A percentile compares a stretch with the other conserved stretches of the same genome.
Evolutionary conservation across 2,888 invertebrate genomes (phyloP).

Genomic region (Cantharis flavilabris): DNA sequence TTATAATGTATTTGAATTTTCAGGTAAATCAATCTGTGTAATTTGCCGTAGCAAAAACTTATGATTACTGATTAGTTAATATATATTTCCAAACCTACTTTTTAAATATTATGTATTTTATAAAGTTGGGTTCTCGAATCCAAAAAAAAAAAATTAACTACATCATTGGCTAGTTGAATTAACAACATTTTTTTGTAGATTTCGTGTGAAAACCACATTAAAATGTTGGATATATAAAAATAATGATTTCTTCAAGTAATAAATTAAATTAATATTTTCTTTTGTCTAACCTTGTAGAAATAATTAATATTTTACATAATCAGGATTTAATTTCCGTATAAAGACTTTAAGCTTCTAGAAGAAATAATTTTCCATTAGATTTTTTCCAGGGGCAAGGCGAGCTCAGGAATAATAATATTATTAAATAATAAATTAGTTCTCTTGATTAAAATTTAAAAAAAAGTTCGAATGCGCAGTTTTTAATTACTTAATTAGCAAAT

Average conservation of each 20-base stretch:
- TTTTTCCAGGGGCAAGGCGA: not conserved
- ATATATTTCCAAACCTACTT: not conserved
- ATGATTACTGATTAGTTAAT: not conserved
- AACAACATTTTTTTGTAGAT: not conserved
- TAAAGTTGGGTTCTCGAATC: too few species aligned
- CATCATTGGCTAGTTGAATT: too few species aligned
- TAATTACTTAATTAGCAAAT: too few species aligned
- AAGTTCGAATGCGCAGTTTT: too few species aligned
- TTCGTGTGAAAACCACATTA: not conserved
- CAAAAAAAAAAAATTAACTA: not conserved
- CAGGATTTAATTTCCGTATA: not conserved
- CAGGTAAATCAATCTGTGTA: not conserved
- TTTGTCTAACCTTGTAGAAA: not conserved
- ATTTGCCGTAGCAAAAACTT: not conserved
- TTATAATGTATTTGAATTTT: not conserved
- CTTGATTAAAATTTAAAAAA: too few species aligned
- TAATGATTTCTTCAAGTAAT: not conserved
- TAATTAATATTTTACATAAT: not conserved
- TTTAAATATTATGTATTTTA: not conserved
- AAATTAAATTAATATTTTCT: not conserved
- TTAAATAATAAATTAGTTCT: too few species aligned
- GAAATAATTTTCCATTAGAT: not conserved
- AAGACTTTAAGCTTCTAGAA: not conserved
- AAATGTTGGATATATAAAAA: not conserved
- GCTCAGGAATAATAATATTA: not conserved